Evolutionary conservation across 2,113 vertebrate species (phyloP).

Genomic region (Gymnobelideus leadbeateri): DNA sequence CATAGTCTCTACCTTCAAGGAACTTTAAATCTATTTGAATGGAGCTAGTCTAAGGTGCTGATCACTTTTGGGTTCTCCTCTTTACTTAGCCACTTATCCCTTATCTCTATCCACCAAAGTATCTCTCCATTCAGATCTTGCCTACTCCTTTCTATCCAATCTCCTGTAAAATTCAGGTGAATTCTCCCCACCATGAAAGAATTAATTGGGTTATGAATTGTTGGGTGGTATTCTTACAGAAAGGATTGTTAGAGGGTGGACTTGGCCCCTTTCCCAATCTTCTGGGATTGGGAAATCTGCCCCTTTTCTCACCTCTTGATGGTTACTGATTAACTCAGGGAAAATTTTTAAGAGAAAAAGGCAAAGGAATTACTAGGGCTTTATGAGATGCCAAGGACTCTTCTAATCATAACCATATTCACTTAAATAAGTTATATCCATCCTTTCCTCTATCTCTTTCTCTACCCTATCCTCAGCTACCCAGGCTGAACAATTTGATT

Average conservation of each 20-base stretch:
- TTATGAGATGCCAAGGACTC: background rate
- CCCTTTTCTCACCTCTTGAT: background rate
- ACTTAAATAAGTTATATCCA: background rate
- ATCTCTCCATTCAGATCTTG: background rate
- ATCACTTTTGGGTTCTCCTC: background rate
- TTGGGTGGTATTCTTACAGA: background rate
- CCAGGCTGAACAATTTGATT: background rate
- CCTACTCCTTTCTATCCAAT: background rate
- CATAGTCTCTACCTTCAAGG: background rate
- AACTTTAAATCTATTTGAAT: slow-evolving; percentile 19
- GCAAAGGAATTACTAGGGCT: background rate
- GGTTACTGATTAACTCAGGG: slow-evolving; percentile 27
- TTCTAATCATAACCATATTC: background rate
- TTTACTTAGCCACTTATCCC: slow-evolving; percentile 34
- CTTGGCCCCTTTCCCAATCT: slow-evolving; percentile 8
- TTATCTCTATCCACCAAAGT: background rate
- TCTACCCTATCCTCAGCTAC: background rate
- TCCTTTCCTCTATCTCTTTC: background rate
- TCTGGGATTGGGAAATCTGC: background rate
- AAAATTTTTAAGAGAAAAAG: slow-evolving; percentile 29
- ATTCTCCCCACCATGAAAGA: too few relatives aligned
- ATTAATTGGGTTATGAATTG: background rate
- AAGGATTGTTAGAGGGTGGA: background rate
- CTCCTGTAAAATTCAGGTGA: background rate
- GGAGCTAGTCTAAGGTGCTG: slow-evolving; percentile 1